Percentiles rank a stretch among this genome's conserved stretches.
These are phyloP conservation scores for Callospermophilus lateralis DNA, from an alignment of 2,113 vertebrate species.

Conservation along the genomic window DNA sequence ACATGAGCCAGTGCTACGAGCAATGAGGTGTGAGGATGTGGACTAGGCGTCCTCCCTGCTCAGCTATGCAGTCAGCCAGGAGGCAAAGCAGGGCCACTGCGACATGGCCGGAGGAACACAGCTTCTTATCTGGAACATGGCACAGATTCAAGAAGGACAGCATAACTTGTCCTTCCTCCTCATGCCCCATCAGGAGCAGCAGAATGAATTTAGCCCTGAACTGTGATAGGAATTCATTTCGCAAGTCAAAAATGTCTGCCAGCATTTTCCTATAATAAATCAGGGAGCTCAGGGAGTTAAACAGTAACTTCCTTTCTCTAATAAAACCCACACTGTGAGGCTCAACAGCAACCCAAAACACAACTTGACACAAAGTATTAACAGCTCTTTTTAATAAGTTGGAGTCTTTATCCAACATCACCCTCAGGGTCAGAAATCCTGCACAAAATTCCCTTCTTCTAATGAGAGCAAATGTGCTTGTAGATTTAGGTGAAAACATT, in stretches of 20 bases:
- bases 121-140: background rate
- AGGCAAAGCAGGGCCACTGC: background rate
- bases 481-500: background rate
- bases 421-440: background rate
- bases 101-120: background rate
- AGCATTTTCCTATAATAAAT: constrained; percentile 63
- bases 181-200: constrained; percentile 26
- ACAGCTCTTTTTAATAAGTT: background rate
- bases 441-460: background rate
- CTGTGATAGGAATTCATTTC: constrained; percentile 45
- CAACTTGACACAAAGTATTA: background rate
- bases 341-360: background rate
- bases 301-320: background rate
- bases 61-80: background rate
- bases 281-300: constrained; percentile 2
- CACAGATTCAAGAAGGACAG: background rate
- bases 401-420: background rate
- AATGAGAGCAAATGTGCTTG: background rate
- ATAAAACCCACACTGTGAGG: background rate
- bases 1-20: background rate
- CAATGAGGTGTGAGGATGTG: background rate
- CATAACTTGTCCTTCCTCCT: background rate
- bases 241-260: constrained; percentile 54
- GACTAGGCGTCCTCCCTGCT: background rate
- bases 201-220: constrained; percentile 27